A percentile compares a stretch with the other conserved stretches of the same genome.
Evolutionary conservation across 2,113 vertebrate species (phyloP).

Genomic region (Paracanthobrama guichenoti): DNA sequence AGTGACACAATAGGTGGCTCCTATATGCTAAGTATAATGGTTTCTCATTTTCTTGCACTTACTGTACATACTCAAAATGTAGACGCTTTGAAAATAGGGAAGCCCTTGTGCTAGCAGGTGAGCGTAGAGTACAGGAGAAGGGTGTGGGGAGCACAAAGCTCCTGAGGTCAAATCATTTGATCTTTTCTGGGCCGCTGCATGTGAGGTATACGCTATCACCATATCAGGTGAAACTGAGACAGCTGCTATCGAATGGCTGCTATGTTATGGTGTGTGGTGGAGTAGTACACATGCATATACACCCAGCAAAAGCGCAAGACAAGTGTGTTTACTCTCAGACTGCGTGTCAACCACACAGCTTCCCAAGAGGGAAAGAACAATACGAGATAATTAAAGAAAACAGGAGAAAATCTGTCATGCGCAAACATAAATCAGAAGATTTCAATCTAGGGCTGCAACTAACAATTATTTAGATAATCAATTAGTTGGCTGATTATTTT

Average conservation of each 20-base stretch:
- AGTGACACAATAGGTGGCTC: too few relatives aligned
- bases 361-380: not conserved
- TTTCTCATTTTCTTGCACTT: not conserved
- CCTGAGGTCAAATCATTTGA: conserved; percentile 56
- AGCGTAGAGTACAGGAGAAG: not conserved
- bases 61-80: not conserved
- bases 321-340: not conserved
- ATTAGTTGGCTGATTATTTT: too few relatives aligned
- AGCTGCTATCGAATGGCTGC: conserved; percentile 45
- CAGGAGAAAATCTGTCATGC: not conserved
- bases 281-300: conserved; percentile 24
- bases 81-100: conserved; percentile 1
- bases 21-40: too few relatives aligned
- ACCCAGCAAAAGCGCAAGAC: not conserved
- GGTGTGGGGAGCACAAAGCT: not conserved
- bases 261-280: conserved; percentile 33
- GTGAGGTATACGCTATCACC: conserved; percentile 21
- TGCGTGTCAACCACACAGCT: not conserved
- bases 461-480: too few relatives aligned
- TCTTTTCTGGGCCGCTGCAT: conserved; percentile 41
- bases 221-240: conserved; percentile 47
- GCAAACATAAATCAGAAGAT: not conserved
- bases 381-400: not conserved
- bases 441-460: too few relatives aligned
- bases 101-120: not conserved